Percentiles rank a stretch among this genome's conserved stretches.
phyloP scores from a whole-genome alignment of 2,797 vertebrate species.

The Monodelphis domestica region DNA sequence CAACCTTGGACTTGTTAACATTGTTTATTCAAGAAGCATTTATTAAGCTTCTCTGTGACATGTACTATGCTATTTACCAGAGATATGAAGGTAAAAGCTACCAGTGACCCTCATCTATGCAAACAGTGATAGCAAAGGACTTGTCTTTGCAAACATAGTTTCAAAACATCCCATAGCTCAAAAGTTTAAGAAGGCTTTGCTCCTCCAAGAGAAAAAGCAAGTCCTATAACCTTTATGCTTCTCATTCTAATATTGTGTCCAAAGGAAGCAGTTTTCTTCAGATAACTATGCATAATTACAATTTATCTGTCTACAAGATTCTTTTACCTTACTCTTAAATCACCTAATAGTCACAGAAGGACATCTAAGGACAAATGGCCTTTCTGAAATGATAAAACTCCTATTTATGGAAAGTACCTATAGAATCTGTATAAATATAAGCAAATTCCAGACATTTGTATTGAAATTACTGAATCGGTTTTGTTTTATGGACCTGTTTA shows the following conservation, averaged over 20 bases:
- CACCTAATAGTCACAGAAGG: background rate
- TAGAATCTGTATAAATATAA: conserved; percentile 4
- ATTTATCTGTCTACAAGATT: background rate
- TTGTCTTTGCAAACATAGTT: background rate
- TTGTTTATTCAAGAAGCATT: background rate
- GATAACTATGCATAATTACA: background rate
- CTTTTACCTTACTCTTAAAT: background rate
- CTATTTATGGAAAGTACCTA: conserved; percentile 5
- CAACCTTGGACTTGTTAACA: background rate
- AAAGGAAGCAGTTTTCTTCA: background rate
- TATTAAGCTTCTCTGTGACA: background rate
- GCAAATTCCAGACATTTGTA: conserved; percentile 23
- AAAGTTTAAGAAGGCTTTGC: no score
- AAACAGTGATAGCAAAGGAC: no score
- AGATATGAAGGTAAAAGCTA: background rate
- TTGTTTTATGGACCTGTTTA: background rate
- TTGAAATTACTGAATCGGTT: background rate
- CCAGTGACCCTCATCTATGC: no score
- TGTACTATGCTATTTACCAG: background rate
- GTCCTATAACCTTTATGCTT: background rate
- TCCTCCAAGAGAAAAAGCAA: background rate
- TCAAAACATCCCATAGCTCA: background rate
- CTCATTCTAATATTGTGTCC: background rate
- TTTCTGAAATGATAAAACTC: conserved; percentile 1
- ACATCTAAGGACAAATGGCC: background rate